Base-by-base conservation (phyloP, 1,140 invertebrate genomes). In the Drosophila sucinea region DNA sequence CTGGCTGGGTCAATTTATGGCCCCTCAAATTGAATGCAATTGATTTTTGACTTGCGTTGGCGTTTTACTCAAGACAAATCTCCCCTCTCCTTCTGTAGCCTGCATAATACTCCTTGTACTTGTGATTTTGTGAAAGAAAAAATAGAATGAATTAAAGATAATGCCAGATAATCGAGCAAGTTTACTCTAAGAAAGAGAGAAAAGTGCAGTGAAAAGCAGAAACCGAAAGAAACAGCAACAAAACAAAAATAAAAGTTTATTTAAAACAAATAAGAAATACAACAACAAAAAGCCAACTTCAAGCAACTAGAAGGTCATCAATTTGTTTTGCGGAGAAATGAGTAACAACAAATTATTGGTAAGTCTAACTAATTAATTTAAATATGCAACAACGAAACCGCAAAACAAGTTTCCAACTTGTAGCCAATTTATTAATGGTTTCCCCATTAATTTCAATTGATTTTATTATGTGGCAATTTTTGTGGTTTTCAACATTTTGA, bases 1-100 rank as follows among this genome's bases (percentile, higher is more conserved):
- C 68, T 61, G 60, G 72, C 60, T 81, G 66, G 44, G 63, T 60
- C 84, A 74, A 84, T 87, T 89, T 89, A 87, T 89, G 84, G 77
- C 73, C 85, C 71, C 77, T 84, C 70, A 75, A 87, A 87, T 89
- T 84, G 83, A 83, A 86, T 89, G 80, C 84, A 87, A 87, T 87
- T 87, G 83, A 87, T 87, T 87, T 87, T 86, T 81, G 61, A 51
- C 55, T 66, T 73, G 83, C 84, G 83, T 87, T 87, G 84, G 80
- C 84, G 80, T 87, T 86, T 17, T 79, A 27, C 61, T 64, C 44
- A 65, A 33, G 44, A 55, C 7, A 38, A 44, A 29, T 61, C 44
- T 44, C 38, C 38, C 8, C 10, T 23, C 3, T 57, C 25, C 32
- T 30, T 7, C 33, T 44, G 5, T 68, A 77, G 60, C 63, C 67